Base-by-base conservation (phyloP, 2,797 vertebrate genomes). In the Glossophaga mutica region DNA sequence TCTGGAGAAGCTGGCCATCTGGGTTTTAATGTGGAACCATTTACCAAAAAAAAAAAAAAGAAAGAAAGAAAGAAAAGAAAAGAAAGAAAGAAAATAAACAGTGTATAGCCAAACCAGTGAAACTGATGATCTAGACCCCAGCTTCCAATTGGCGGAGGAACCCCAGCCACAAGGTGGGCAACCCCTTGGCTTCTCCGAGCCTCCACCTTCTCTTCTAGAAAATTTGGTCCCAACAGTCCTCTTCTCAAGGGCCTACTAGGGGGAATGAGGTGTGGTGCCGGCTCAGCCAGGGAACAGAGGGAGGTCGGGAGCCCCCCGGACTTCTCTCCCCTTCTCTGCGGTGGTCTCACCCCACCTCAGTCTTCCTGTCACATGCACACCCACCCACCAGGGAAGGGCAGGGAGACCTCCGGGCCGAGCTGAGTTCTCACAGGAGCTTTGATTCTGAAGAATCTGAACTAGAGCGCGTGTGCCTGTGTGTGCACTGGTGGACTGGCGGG, bases 401-500 rank as follows among this genome's bases (percentile, higher is more conserved):
- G 34, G 48, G 74, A 79, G n/a, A n/a, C 39, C 19, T 5, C 57
- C 29, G 32, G 86, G 29, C 24, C 19, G 86, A 83, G 24, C 70
- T 77, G 29, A 29, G 42, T 34, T 78, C 65, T 73, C 44, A 11
- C 14, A 1, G 16, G 7, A 6, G 81, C 50, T 78, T 34, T 70
- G 29, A 32, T 73, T 71, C 32, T 19, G 55, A 91, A 55, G 46
- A 67, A 15, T 37, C 44, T 7, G 89, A 52, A 48, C 74, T 24
- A 1, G 12, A 44, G 42, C 62, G 2, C 26, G 0, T 1, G 6
- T 18, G 44, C 44, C 12, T 48, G 15, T 19, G 34, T 32, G 62
- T 2, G 2, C 21, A 37, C 8, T 0, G 26, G 65, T 5, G 52
- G 34, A 9, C 6, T 2, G 34, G 2, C 3, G 22, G 1, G 32